Base-by-base conservation (phyloP, 2,113 vertebrate species). In the Chamaetylas fuelleborni region DNA sequence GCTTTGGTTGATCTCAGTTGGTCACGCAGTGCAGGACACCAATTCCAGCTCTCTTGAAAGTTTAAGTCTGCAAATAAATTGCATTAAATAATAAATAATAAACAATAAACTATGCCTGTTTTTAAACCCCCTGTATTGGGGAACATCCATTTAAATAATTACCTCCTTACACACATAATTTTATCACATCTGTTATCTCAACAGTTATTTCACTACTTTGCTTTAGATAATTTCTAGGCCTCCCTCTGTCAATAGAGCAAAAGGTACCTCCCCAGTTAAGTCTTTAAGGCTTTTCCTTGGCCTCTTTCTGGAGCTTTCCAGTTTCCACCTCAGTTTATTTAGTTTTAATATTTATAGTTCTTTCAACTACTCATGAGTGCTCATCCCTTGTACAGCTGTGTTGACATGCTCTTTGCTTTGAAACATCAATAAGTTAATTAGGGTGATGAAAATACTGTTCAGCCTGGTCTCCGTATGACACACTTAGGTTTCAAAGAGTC, bases 371-470 rank as follows among this genome's bases (percentile, higher is more conserved):
- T 97, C 95, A 92, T 54, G 53, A 14, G 3, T 93, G 94, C 84
- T 93, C 57, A 95, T 92, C 61, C 74, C 71, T 95, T 34, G 7
- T 91, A 95, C 91, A 97, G 94, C 96, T 96, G 65, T 95, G 92
- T 90, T 88, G 91, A 95, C 93, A 93, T 84, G 83, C 50, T 97
- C 92, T 92, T 94, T 95, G 88, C 92, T 97, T 96, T 96, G 95
- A 97, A 96, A 97, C 93, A 94, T 97, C 92, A 96, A 78, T 93
- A 97, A 97, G 87, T 96, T 97, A 96, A 97, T 93, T 89, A 91
- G 88, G 47, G 51, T 77, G 82, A 92, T 88, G 86, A 86, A 97
- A 97, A 94, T 89, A 92, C 86, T 96, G 89, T 86, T 73, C 67
- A 96, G 58, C 70, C 65, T 33, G 42, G 71, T 93, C 57, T 69